Conservation (phyloP, 2,113 vertebrate genomes). For the Sardina pilchardus region DNA sequence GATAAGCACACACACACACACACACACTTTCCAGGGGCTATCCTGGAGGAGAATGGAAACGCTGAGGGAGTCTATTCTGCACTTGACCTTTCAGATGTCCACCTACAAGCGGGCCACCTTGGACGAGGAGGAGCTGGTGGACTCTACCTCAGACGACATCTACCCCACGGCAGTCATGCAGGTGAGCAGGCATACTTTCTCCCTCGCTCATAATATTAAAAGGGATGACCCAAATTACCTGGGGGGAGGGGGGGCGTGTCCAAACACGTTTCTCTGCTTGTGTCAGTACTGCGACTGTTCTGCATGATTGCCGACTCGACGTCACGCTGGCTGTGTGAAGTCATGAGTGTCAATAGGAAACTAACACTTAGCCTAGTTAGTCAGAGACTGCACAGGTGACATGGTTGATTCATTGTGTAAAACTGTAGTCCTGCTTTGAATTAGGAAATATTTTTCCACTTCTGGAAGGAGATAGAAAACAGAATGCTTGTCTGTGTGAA, state of each 20-base stretch:
- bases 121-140: slow-evolving; percentile 91
- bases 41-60: slow-evolving; percentile 61
- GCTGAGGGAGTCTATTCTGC: slow-evolving; percentile 78
- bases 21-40: slow-evolving; percentile 6
- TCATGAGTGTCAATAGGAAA: background rate
- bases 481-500: background rate
- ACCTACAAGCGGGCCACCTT: slow-evolving; percentile 89
- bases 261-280: background rate
- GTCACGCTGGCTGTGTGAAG: background rate
- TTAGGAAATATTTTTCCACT: background rate
- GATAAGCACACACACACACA: slow-evolving; percentile 18
- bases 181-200: slow-evolving; percentile 64
- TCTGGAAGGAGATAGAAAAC: background rate
- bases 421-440: background rate
- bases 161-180: slow-evolving; percentile 83
- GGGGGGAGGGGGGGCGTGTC: background rate
- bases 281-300: background rate
- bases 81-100: slow-evolving; percentile 90
- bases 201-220: background rate
- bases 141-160: slow-evolving; percentile 80
- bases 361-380: background rate
- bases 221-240: background rate
- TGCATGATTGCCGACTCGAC: background rate
- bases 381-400: background rate
- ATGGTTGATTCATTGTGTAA: background rate